phyloP scores from a whole-genome alignment of 2,113 vertebrate genomes.

The Sardina pilchardus region DNA sequence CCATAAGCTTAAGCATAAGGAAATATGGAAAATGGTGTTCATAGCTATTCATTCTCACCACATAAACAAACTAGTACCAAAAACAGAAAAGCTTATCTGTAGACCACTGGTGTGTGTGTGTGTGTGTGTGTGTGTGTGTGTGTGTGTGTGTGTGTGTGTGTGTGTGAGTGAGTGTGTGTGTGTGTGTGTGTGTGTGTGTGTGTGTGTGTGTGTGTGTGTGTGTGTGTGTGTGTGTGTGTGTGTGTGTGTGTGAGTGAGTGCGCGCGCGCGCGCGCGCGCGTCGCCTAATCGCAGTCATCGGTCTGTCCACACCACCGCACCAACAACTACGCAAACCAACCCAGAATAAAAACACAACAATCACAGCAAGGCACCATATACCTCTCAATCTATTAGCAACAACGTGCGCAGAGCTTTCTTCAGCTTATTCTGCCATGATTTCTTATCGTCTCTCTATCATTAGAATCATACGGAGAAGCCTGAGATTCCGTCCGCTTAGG shows the following conservation, averaged over 20 bases:
- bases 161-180: not conserved
- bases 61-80: not conserved
- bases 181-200: not conserved
- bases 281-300: slow-evolving; percentile 13
- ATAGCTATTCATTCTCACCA: not conserved
- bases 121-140: not conserved
- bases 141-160: not conserved
- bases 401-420: not conserved
- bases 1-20: not conserved
- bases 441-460: not conserved
- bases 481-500: slow-evolving; percentile 41
- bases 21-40: not conserved
- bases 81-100: not conserved
- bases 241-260: not conserved
- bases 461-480: not conserved
- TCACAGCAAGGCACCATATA: not conserved
- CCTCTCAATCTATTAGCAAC: not conserved
- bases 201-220: not conserved
- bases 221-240: not conserved
- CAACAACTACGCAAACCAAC: not conserved
- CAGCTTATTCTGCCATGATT: not conserved
- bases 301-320: slow-evolving; percentile 14
- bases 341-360: not conserved
- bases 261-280: not conserved
- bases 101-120: not conserved